A percentile compares a stretch with the other conserved stretches of the same genome.
Evolutionary conservation across 2,113 vertebrate genomes (phyloP).

Genomic region (Percina caprodes): DNA sequence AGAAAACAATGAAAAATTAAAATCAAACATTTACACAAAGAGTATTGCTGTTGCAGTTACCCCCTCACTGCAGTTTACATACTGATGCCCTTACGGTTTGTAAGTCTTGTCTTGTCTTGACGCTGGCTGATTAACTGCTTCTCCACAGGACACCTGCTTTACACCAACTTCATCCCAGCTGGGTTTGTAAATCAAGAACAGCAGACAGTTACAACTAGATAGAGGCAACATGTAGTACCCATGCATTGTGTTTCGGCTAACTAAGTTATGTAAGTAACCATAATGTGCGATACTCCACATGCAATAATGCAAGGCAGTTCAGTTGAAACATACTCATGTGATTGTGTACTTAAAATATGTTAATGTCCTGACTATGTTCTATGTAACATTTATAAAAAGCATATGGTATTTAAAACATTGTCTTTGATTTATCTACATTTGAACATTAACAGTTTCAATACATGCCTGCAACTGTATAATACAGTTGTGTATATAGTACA

Average conservation of each 20-base stretch:
- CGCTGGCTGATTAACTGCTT: constrained; percentile 62
- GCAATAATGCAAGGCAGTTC: constrained; percentile 18
- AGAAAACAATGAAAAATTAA: background rate
- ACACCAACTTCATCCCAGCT: constrained; percentile 27
- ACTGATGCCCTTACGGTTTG: constrained; percentile 45
- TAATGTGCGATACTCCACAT: background rate
- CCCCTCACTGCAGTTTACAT: constrained; percentile 38
- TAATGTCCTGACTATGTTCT: background rate
- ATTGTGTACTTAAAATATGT: background rate
- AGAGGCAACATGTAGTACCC: constrained; percentile 26
- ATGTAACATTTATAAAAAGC: constrained; percentile 26
- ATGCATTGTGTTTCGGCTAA: constrained; percentile 37
- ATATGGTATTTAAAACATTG: constrained; percentile 8
- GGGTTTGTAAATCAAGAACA: constrained; percentile 51
- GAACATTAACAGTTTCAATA: background rate
- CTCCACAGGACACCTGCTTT: constrained; percentile 47
- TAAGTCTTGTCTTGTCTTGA: constrained; percentile 14
- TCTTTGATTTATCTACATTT: constrained; percentile 11
- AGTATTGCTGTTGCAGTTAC: constrained; percentile 19
- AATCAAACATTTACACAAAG: constrained; percentile 25
- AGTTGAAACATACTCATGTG: background rate
- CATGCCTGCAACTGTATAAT: constrained; percentile 6
- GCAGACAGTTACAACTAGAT: constrained; percentile 30
- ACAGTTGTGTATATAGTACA: background rate
- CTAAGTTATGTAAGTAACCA: constrained; percentile 11